These are phyloP conservation scores for Carollia perspicillata DNA, from an alignment of 2,113 vertebrate genomes.

Conservation along the genomic window DNA sequence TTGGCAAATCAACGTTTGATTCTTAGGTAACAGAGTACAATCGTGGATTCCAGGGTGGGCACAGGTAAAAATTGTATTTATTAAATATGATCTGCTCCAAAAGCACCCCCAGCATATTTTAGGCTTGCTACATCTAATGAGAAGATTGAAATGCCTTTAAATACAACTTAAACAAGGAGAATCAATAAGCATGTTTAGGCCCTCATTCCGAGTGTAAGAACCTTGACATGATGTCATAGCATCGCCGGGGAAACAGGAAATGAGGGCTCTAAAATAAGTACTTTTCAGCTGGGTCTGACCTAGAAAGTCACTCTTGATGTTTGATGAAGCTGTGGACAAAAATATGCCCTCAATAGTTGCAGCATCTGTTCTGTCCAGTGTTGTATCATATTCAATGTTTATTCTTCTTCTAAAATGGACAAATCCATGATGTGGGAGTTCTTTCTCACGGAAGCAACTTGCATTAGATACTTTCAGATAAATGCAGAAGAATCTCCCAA, in stretches of 20 bases:
- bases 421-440: neutral
- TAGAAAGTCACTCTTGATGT: neutral
- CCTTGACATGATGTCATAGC: neutral
- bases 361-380: neutral
- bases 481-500: neutral
- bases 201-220: neutral
- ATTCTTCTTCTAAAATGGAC: neutral
- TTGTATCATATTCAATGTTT: neutral
- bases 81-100: conserved; percentile 7
- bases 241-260: conserved; percentile 20
- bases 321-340: neutral
- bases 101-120: neutral
- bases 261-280: neutral
- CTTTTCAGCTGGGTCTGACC: neutral
- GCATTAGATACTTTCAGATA: neutral
- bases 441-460: neutral
- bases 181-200: neutral
- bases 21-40: conserved; percentile 52
- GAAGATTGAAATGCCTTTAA: neutral
- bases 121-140: neutral
- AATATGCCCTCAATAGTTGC: neutral
- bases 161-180: neutral
- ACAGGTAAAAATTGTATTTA: conserved; percentile 30
- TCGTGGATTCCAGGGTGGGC: neutral
- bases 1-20: conserved; percentile 37